Evolutionary conservation across 2,113 vertebrate species (phyloP).

Genomic region (Emydura subglobosa): DNA sequence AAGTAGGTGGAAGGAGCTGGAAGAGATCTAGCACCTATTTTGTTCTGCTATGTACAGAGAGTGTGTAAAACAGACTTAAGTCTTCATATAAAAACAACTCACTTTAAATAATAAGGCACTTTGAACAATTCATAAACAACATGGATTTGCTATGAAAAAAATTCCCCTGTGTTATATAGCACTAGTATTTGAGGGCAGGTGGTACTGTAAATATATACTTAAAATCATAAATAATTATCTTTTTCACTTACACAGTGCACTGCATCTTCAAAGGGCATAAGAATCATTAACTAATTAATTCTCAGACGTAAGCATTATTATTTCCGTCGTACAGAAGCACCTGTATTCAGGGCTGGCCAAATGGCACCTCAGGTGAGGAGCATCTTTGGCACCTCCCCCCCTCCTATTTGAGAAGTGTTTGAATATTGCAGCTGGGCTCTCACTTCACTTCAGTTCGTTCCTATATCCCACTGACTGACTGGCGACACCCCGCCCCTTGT

Average conservation of each 20-base stretch:
- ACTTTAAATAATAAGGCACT: background rate
- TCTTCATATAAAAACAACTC: background rate
- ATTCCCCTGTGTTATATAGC: background rate
- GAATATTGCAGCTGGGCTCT: too few relatives aligned
- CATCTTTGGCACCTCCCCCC: too few relatives aligned
- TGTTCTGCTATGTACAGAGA: background rate
- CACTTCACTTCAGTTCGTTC: too few relatives aligned
- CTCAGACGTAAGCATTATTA: slow-evolving; percentile 6
- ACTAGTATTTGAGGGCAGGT: background rate
- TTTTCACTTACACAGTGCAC: background rate
- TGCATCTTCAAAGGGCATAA: slow-evolving; percentile 25
- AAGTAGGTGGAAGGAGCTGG: slow-evolving; percentile 47
- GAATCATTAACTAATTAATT: background rate
- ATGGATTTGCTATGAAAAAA: background rate
- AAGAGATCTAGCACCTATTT: slow-evolving; percentile 41
- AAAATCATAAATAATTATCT: slow-evolving; percentile 40
- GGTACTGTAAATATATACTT: slow-evolving; percentile 37
- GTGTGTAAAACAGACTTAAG: too few relatives aligned
- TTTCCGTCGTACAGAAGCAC: slow-evolving; percentile 8
- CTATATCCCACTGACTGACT: too few relatives aligned
- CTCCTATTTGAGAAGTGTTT: too few relatives aligned
- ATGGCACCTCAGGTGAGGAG: too few relatives aligned
- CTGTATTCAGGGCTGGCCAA: background rate
- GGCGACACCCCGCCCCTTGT: too few relatives aligned
- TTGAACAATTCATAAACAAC: slow-evolving; percentile 44